These are phyloP conservation scores for Chroicocephalus ridibundus DNA, from an alignment of 2,113 vertebrate species.

Conservation along the genomic window DNA sequence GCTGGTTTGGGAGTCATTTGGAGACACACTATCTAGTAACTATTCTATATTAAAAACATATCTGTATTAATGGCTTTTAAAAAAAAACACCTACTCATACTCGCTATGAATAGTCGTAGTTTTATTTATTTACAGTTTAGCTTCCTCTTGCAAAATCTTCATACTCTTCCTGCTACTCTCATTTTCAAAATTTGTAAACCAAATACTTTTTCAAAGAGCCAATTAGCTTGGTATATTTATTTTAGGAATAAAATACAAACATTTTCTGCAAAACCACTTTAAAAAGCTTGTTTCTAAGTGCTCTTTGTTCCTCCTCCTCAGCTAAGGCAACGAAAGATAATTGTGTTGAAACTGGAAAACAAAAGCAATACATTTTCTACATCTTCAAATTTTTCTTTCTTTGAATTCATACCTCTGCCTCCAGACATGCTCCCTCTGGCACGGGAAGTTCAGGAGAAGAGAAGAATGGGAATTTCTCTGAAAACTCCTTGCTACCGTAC, in stretches of 20 bases:
- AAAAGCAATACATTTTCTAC: not conserved
- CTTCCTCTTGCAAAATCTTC: not conserved
- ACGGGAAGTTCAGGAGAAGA: not conserved
- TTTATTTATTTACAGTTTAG: not conserved
- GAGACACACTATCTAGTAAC: not conserved
- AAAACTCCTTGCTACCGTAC: not conserved
- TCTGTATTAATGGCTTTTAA: not conserved
- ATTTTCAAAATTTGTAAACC: not conserved
- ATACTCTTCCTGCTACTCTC: not conserved
- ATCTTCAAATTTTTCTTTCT: not conserved
- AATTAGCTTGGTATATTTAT: not conserved
- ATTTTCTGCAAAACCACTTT: not conserved
- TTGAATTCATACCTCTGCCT: not conserved
- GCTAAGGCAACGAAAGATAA: not conserved
- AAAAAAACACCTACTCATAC: not conserved
- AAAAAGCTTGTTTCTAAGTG: not conserved
- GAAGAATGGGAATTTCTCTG: not conserved
- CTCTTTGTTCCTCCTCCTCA: not conserved
- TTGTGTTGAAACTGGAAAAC: not conserved
- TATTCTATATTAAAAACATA: not conserved
- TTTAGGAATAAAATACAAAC: not conserved
- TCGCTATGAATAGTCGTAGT: not conserved
- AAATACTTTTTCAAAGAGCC: not conserved
- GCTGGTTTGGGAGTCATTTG: not conserved
- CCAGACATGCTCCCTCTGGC: not conserved